These are phyloP conservation scores for Eulemur albifrons DNA, from an alignment of 2,797 vertebrate species.

Conservation along the genomic window DNA sequence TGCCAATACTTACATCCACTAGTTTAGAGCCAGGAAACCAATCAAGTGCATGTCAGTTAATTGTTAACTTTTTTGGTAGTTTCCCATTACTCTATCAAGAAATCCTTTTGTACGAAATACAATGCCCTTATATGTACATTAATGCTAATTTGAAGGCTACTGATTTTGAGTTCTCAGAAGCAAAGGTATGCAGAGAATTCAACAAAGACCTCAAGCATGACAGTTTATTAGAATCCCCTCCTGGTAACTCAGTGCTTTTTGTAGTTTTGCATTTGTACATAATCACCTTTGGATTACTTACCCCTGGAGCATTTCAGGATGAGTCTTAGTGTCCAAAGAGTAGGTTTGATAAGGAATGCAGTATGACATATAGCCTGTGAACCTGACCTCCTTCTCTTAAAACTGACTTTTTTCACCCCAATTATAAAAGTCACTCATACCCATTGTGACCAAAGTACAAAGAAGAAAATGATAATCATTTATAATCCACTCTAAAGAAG, in stretches of 20 bases:
- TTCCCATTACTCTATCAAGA: background rate
- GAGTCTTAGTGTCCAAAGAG: background rate
- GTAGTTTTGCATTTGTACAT: background rate
- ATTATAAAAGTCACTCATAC: background rate
- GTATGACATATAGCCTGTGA: background rate
- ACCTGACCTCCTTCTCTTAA: background rate
- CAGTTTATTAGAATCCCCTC: background rate
- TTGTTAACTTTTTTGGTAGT: background rate
- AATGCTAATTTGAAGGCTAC: background rate
- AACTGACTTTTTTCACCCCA: background rate
- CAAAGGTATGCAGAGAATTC: background rate
- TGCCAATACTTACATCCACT: background rate
- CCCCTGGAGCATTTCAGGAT: background rate
- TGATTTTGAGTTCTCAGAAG: background rate
- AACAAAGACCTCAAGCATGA: background rate
- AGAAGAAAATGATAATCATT: background rate
- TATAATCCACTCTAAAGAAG: background rate
- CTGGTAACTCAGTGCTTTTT: background rate
- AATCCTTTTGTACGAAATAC: background rate
- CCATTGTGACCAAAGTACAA: background rate
- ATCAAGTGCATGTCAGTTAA: background rate
- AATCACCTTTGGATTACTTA: background rate
- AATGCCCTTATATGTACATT: background rate
- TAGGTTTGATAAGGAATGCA: background rate
- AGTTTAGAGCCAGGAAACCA: background rate